Evolutionary conservation across 2,113 vertebrate genomes (phyloP).

Genomic region (Sapayoa aenigma): DNA sequence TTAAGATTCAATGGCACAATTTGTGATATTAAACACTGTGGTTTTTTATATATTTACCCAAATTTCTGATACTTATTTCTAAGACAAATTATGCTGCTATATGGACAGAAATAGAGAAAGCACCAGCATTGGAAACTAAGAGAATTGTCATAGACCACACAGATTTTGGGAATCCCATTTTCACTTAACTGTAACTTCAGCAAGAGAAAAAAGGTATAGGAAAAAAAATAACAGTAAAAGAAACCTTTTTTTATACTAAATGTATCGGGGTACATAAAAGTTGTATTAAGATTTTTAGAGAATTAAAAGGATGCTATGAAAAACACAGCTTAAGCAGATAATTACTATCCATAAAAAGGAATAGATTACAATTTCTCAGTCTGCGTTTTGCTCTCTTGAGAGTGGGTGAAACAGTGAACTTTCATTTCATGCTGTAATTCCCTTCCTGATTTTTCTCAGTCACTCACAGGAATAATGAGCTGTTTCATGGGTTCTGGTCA

Average conservation of each 20-base stretch:
- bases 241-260: background rate
- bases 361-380: background rate
- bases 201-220: background rate
- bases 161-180: background rate
- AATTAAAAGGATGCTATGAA: background rate
- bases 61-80: background rate
- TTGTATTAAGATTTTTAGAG: background rate
- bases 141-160: fast-evolving
- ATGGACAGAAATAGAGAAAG: background rate
- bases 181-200: background rate
- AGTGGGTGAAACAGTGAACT: background rate
- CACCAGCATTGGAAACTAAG: background rate
- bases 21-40: background rate
- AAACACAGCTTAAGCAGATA: background rate
- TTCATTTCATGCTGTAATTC: background rate
- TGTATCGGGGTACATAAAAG: background rate
- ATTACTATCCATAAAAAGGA: background rate
- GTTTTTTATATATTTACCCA: background rate
- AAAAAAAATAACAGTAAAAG: background rate
- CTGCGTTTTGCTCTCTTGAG: background rate
- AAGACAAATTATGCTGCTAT: background rate
- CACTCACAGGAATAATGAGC: background rate
- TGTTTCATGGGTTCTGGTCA: background rate
- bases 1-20: background rate
- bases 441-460: background rate